Base-by-base conservation (phyloP, 2,797 vertebrate species). In the Adelosebastes latens region DNA sequence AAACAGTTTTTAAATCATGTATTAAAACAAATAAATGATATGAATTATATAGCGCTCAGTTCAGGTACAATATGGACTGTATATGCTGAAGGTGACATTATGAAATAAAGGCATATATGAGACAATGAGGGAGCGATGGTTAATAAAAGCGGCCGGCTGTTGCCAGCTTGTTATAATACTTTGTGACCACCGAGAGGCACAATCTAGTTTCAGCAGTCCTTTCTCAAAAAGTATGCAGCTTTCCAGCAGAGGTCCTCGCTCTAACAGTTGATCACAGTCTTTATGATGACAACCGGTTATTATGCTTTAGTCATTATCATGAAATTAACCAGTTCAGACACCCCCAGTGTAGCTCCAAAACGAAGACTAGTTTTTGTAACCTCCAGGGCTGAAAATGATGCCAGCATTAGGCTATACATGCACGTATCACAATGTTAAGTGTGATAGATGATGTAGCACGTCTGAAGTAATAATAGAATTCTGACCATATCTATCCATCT, bases 101-200 rank as follows among this genome's bases (percentile, higher is more conserved):
- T 55, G 4, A 75, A 36, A 65, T 8, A 18, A 59, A 67, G 6
- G 34, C 10, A 22, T n/a, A 34, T 52, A 6, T 60, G 34, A 68
- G 13, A 49, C 36, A 39, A 10, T 53, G 14, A 52, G 10, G 25
- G 8, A 25, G 32, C 25, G 6, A 27, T 58, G 12, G 2, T 55
- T 32, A 18, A 52, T 29, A 27, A 4, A 61, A 69, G 24, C 0
- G 2, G 4, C 18, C 49, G 39, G 20, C 24, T 34, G 39, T 59
- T 61, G 27, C 24, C 13, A 73, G 12, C 64, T 16, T 82, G 83
- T 56, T 66, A 18, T 87, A 18, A 63, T 53, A 39, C 42, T 31
- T 4, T 79, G n/a, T 75, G 85, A 80, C 88, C 91, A 88, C 86
- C 0, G 34, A 75, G 88, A 34, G 86, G 86, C 83, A 62, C 60